phyloP scores from a whole-genome alignment of 2,888 invertebrate genomes.

The Drosophila mettleri region DNA sequence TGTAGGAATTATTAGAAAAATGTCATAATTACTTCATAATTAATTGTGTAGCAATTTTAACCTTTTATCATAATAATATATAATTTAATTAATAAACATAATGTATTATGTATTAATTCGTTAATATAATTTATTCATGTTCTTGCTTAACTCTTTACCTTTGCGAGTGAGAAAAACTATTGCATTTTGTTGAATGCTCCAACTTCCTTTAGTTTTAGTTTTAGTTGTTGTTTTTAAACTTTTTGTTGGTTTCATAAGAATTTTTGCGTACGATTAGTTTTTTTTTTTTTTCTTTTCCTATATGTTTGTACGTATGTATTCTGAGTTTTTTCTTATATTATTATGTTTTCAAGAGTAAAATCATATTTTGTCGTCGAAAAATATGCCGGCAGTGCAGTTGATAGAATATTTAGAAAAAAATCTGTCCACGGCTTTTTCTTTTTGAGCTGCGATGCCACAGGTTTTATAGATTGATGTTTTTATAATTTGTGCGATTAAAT shows the following conservation, averaged over 20 bases:
- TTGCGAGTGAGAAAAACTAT: constrained; percentile 69
- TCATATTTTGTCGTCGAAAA: constrained; percentile 68
- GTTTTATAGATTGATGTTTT: constrained; percentile 21
- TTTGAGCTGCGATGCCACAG: constrained; percentile 40
- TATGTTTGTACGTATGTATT: constrained; percentile 56
- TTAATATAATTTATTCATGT: neutral
- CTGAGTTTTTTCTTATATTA: constrained; percentile 13
- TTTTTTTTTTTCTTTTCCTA: constrained; percentile 17
- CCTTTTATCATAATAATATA: too few relatives aligned
- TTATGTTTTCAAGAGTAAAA: constrained; percentile 59
- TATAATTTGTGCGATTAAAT: constrained; percentile 66
- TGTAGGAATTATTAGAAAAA: too few relatives aligned
- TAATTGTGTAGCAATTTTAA: too few relatives aligned
- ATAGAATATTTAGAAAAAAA: constrained; percentile 56
- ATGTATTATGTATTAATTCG: neutral
- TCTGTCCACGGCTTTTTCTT: constrained; percentile 37
- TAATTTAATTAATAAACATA: too few relatives aligned
- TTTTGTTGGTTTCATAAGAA: constrained; percentile 69
- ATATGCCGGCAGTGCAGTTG: constrained; percentile 79
- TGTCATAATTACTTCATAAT: too few relatives aligned
- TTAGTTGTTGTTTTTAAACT: constrained; percentile 40
- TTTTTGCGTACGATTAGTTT: constrained; percentile 53
- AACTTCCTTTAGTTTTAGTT: constrained; percentile 25
- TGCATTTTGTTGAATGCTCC: constrained; percentile 67
- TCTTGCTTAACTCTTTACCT: constrained; percentile 48